Evolutionary conservation across 2,113 vertebrate genomes (phyloP).

Genomic region (Tenebrosternarchus preto): DNA sequence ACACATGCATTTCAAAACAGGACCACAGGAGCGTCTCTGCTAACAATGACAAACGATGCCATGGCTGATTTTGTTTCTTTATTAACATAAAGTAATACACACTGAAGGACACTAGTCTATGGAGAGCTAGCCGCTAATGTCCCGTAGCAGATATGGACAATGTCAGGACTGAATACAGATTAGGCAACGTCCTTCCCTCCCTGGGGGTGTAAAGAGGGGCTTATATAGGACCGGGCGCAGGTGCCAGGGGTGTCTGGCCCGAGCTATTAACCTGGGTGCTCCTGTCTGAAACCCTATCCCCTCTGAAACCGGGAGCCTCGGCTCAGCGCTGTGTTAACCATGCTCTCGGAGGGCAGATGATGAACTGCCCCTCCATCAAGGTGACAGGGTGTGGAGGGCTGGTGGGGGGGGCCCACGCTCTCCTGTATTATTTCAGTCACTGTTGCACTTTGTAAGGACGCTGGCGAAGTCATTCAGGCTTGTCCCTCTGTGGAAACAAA

Average conservation of each 20-base stretch:
- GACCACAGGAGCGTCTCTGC: slow-evolving; percentile 43
- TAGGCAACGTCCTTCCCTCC: slow-evolving; percentile 99
- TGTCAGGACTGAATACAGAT: slow-evolving; percentile 99
- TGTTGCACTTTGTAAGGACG: slow-evolving; percentile 6
- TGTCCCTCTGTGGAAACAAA: slow-evolving; percentile 10
- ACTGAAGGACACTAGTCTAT: slow-evolving; percentile 99
- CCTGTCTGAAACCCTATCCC: slow-evolving; percentile 63
- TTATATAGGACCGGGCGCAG: slow-evolving; percentile 89
- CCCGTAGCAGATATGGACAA: slow-evolving; percentile 99
- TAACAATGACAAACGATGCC: slow-evolving; percentile 99
- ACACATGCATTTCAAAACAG: slow-evolving; percentile 82
- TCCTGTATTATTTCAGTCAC: slow-evolving; percentile 1
- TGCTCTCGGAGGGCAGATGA: slow-evolving; percentile 44
- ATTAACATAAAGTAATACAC: slow-evolving; percentile 99
- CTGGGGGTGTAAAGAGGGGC: slow-evolving; percentile 94
- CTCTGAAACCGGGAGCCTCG: slow-evolving; percentile 51
- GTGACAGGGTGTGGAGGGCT: slow-evolving; percentile 15
- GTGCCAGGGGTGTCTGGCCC: slow-evolving; percentile 87
- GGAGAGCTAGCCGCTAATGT: slow-evolving; percentile 99
- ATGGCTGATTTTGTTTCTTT: slow-evolving; percentile 95
- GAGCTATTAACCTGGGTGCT: slow-evolving; percentile 88
- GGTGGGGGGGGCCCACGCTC: too few relatives aligned
- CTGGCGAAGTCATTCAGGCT: not conserved
- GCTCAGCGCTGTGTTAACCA: slow-evolving; percentile 28
- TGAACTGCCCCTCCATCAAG: slow-evolving; percentile 39